Evolutionary conservation across 2,797 vertebrate genomes (phyloP).

Genomic region (Rhyacichthys aspro): DNA sequence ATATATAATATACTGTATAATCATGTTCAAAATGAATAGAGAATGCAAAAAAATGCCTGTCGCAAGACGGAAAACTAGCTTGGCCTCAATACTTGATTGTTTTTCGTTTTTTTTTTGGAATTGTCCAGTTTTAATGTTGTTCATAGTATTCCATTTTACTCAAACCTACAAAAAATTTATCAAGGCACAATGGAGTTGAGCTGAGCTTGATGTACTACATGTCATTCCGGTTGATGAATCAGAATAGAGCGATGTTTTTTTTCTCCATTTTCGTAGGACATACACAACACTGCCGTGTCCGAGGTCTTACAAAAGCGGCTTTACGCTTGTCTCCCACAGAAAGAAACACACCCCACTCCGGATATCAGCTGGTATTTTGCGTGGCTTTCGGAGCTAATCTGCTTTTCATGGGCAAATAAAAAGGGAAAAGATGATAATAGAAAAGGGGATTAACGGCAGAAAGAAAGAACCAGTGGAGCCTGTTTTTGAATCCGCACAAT

Average conservation of each 20-base stretch:
- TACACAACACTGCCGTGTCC: conserved; percentile 4
- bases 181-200: too few species aligned
- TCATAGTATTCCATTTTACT: too few species aligned
- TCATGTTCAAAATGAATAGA: too few species aligned
- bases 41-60: too few species aligned
- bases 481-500: conserved; percentile 49
- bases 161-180: too few species aligned
- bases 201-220: too few species aligned
- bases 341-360: conserved; percentile 16
- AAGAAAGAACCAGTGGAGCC: conserved; percentile 52
- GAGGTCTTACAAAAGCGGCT: conserved; percentile 36
- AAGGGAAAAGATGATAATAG: conserved; percentile 54
- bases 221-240: conserved; percentile 11
- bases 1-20: too few species aligned
- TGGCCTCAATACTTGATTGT: too few species aligned
- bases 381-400: conserved; percentile 27
- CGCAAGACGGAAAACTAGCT: too few species aligned
- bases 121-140: too few species aligned
- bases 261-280: background rate
- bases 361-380: conserved; percentile 32
- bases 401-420: conserved; percentile 47
- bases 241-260: background rate
- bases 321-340: conserved; percentile 21
- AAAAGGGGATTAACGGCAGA: conserved; percentile 59
- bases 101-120: too few species aligned